Conservation (phyloP, 2,113 vertebrate species). For the Cyanoramphus novaezelandiae region DNA sequence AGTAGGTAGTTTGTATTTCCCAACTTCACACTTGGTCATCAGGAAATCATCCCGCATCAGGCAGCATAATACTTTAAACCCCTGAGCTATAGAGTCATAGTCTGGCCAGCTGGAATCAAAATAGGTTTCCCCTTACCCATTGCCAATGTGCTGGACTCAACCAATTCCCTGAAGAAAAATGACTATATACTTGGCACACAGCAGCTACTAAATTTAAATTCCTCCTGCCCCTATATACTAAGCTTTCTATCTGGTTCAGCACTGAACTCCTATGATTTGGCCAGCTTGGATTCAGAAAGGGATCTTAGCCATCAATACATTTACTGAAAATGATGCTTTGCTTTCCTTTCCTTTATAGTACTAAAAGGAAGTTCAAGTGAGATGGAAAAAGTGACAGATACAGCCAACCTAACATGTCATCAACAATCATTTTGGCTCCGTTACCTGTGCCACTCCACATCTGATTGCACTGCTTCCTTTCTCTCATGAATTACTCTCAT, state of each 20-base stretch:
- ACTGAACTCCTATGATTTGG: conserved; percentile 13
- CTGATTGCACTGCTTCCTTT: neutral
- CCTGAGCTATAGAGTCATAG: neutral
- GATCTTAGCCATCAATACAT: conserved; percentile 20
- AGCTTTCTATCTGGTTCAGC: conserved; percentile 36
- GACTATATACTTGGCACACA: conserved; percentile 33
- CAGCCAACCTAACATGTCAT: neutral
- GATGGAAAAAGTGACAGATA: neutral
- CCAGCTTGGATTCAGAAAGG: neutral
- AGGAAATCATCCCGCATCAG: conserved; percentile 19
- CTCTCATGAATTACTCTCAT: neutral
- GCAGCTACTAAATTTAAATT: conserved; percentile 56
- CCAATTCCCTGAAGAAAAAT: conserved; percentile 56
- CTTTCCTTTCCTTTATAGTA: neutral
- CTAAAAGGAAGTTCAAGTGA: conserved; percentile 3
- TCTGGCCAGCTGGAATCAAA: conserved; percentile 49
- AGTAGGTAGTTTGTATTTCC: conserved; percentile 15
- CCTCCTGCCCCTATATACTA: neutral
- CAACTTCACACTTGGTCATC: conserved; percentile 11
- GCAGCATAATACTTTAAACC: conserved; percentile 29
- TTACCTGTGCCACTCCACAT: neutral
- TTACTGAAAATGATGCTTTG: neutral
- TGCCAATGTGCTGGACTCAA: conserved; percentile 51
- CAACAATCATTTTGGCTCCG: neutral
- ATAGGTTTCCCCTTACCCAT: conserved; percentile 33